These are phyloP conservation scores for Euplexia lucipara DNA, from an alignment of 2,888 invertebrate genomes.

Conservation along the genomic window DNA sequence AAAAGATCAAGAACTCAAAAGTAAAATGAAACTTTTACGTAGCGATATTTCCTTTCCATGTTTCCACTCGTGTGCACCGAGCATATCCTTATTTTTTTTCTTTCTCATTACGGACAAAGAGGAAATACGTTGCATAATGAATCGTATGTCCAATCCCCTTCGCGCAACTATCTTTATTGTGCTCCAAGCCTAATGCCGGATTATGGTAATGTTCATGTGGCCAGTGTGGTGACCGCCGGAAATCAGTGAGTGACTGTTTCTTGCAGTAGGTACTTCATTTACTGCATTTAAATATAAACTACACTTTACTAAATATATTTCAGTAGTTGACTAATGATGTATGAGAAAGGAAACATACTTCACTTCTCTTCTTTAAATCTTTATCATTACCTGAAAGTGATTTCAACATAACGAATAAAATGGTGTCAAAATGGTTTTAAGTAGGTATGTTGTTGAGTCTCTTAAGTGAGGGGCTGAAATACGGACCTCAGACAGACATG, in stretches of 20 bases:
- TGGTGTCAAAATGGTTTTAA: too few relatives aligned
- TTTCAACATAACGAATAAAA: too few relatives aligned
- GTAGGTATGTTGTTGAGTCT: too few relatives aligned
- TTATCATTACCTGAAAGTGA: too few relatives aligned
- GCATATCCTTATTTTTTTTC: constrained; percentile 59
- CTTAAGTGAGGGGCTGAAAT: too few relatives aligned
- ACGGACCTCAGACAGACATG: constrained; percentile 7
- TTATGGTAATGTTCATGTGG: constrained; percentile 75
- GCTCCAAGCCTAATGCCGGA: constrained; percentile 71
- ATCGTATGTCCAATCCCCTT: constrained; percentile 65
- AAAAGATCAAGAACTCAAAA: constrained; percentile 42
- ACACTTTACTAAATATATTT: neutral
- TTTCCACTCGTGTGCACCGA: constrained; percentile 46
- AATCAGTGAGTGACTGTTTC: constrained; percentile 17
- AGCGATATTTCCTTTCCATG: constrained; percentile 43
- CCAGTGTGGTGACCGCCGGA: constrained; percentile 54
- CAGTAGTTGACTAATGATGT: constrained; percentile 13
- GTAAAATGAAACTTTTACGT: constrained; percentile 50
- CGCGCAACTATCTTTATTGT: constrained; percentile 72
- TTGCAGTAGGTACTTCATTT: constrained; percentile 15
- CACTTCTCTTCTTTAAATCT: too few relatives aligned
- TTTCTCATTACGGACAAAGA: constrained; percentile 65
- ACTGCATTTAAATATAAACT: constrained; percentile 14
- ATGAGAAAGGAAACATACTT: too few relatives aligned
- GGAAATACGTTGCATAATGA: constrained; percentile 73